These are phyloP conservation scores for Speoplatyrhinus poulsoni DNA, from an alignment of 2,113 vertebrate species.

Conservation along the genomic window DNA sequence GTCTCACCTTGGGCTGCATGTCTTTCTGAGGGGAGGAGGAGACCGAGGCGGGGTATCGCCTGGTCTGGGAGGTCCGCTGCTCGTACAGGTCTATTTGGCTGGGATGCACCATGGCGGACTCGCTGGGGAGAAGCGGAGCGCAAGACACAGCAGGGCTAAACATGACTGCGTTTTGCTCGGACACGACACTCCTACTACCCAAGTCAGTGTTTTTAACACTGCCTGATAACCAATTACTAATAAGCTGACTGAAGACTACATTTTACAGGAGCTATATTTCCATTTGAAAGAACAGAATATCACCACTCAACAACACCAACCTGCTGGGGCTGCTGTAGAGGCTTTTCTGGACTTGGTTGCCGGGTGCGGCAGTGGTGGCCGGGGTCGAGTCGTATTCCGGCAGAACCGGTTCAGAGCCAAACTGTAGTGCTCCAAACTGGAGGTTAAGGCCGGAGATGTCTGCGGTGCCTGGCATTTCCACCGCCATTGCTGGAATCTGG, in stretches of 20 bases:
- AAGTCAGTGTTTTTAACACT: too few relatives aligned
- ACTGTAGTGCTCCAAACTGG: conserved; percentile 95
- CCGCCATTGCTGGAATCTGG: conserved; percentile 92
- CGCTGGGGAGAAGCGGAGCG: conserved; percentile 70
- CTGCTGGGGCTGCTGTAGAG: conserved; percentile 90
- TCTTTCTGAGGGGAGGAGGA: conserved; percentile 95
- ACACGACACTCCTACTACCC: not conserved
- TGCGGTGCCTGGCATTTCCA: conserved; percentile 95
- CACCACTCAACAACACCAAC: conserved; percentile 62
- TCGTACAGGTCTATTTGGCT: conserved; percentile 90
- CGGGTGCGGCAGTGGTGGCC: conserved; percentile 73
- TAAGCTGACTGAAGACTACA: too few relatives aligned
- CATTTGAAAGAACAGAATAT: too few relatives aligned
- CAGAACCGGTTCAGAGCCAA: conserved; percentile 94
- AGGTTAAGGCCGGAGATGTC: conserved; percentile 95
- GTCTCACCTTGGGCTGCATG: conserved; percentile 88
- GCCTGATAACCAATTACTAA: too few relatives aligned
- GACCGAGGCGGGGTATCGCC: conserved; percentile 88
- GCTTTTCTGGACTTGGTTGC: conserved; percentile 85
- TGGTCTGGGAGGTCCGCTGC: conserved; percentile 89
- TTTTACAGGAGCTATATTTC: too few relatives aligned
- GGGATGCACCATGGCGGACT: conserved; percentile 86
- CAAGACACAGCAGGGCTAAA: not conserved
- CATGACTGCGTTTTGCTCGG: not conserved
- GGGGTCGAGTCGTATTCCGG: conserved; percentile 86